Evolutionary conservation across 2,797 vertebrate genomes (phyloP).

Genomic region (Chanos chanos): DNA sequence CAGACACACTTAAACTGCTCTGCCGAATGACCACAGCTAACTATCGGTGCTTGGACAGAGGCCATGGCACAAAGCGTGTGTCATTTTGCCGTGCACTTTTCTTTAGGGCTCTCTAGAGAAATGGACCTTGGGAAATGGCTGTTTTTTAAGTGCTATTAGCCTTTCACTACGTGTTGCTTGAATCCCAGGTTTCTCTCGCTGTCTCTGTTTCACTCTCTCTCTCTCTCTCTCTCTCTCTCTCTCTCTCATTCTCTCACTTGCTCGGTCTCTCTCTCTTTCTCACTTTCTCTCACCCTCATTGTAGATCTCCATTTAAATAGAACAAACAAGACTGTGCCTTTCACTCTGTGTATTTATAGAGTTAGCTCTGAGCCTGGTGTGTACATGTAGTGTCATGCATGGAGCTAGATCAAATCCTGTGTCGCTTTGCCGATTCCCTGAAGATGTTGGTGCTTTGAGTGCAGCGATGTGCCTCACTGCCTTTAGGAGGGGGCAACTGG

Average conservation of each 20-base stretch:
- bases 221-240: too few species aligned
- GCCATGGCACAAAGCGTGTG: slow-evolving; percentile 56
- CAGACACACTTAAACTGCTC: slow-evolving; percentile 59
- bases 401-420: neutral
- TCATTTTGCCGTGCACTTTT: slow-evolving; percentile 60
- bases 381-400: neutral
- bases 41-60: slow-evolving; percentile 70
- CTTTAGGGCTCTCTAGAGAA: slow-evolving; percentile 51
- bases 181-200: neutral
- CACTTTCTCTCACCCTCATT: too few species aligned
- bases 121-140: slow-evolving; percentile 46
- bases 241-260: too few species aligned
- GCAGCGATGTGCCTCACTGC: slow-evolving; percentile 32
- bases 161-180: slow-evolving; percentile 22
- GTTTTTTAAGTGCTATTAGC: slow-evolving; percentile 43
- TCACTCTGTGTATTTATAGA: neutral
- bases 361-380: neutral
- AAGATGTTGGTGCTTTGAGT: slow-evolving; percentile 4
- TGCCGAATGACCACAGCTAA: slow-evolving; percentile 59
- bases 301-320: neutral
- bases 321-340: too few species aligned
- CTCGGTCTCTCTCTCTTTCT: too few species aligned
- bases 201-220: too few species aligned
- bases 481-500: slow-evolving; percentile 42
- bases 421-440: neutral